Evolutionary conservation across 2,113 vertebrate species (phyloP), one percentile per base, ranked within the genome.

Genomic region (Orycteropus afer): DNA sequence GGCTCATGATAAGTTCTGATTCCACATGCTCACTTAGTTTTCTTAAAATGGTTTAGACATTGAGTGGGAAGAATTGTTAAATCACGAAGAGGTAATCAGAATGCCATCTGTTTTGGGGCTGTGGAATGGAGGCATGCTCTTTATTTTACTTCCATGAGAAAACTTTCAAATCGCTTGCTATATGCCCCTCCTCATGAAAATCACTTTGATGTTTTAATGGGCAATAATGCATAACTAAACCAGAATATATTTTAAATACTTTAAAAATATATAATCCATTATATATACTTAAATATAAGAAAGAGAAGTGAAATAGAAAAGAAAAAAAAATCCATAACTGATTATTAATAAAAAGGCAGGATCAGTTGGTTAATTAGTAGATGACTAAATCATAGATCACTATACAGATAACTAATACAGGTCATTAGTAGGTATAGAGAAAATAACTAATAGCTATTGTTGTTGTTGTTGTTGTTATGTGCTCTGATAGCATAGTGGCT

Each of bases 1-100:
- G 71, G 34, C n/a, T 87, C 32, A 37, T 83, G 55, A 81, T 59
- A 87, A 77, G n/a, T 69, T 73, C 86, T 79, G 9, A 59, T 49
- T 84, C 23, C 40, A 76, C 86, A 89, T 8, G 29, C 20, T 92
- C 65, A 32, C 71, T 93, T 77, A 32, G 40, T 84, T 91, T 87
- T 89, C 51, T 47, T 91, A 40, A 85, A 85, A 76, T 29, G 45
- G 22, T 53, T 86, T 85, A 53, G 78, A 53, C 42, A 76, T 29
- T 6, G 23, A 63, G 45, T 32, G 57, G 51, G 34, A 86, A 84
- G 59, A 84, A 77, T 47, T 89, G 74, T 80, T 85, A 67, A 86
- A n/a, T 59, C 29, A 40, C 15, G 25, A 63, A 86, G 81, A 51
- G 20, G 42, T 86, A 22, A 77, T 91, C 63, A 80, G 84, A 42